These are phyloP conservation scores for Gymnocephalus cernua DNA, from an alignment of 2,113 vertebrate genomes.

Conservation along the genomic window DNA sequence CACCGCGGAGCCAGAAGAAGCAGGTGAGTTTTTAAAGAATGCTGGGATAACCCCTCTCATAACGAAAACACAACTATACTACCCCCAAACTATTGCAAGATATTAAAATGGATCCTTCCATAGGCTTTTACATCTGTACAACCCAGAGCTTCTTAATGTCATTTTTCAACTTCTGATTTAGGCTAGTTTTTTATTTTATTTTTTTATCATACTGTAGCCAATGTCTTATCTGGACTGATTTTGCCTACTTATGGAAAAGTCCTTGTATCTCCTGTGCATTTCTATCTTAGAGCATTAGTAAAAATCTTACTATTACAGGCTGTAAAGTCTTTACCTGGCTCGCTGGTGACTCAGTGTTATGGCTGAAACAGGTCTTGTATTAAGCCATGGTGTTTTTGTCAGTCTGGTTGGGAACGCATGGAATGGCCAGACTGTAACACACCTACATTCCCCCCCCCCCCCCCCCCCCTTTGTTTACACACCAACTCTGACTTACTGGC, in stretches of 20 bases:
- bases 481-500: constrained; percentile 13
- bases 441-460: constrained; percentile 19
- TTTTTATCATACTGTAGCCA: background rate
- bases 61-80: background rate
- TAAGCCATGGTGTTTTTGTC: constrained; percentile 9
- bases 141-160: background rate
- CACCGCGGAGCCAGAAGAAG: background rate
- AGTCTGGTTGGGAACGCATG: constrained; percentile 42
- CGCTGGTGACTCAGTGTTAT: constrained; percentile 9
- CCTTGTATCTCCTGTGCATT: background rate
- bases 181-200: too few species aligned
- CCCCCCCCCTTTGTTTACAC: constrained; percentile 45
- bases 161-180: background rate
- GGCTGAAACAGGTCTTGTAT: background rate
- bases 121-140: too few species aligned
- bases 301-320: background rate
- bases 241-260: background rate
- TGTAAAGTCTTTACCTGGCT: background rate
- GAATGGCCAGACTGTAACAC: constrained; percentile 16
- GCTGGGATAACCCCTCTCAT: background rate
- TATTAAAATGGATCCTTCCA: background rate
- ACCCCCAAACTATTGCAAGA: background rate
- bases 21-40: constrained; percentile 53
- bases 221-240: background rate
- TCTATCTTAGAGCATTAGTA: background rate